Conservation (phyloP, 1,140 invertebrate genomes). For the Sipha flava region DNA sequence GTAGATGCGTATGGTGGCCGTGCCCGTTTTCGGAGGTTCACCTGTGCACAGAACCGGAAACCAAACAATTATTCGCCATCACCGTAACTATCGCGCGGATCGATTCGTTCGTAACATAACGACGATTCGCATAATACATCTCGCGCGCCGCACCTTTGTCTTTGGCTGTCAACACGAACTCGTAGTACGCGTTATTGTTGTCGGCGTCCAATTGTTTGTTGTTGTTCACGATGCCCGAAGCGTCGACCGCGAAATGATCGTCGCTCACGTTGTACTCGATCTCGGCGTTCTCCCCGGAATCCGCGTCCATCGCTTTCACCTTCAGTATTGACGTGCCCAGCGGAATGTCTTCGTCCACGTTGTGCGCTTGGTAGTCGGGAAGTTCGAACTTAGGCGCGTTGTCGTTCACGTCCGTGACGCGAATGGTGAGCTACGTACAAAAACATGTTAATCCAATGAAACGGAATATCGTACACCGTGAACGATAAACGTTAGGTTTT, state of each 20-base stretch:
- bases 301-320: slow-evolving; percentile 86
- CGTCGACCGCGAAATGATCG: slow-evolving; percentile 86
- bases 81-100: too few species aligned
- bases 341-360: slow-evolving; percentile 87
- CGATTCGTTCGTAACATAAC: too few species aligned
- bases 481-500: too few species aligned
- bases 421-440: slow-evolving; percentile 63
- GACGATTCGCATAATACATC: too few species aligned
- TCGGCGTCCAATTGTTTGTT: slow-evolving; percentile 89
- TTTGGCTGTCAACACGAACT: slow-evolving; percentile 83
- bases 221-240: slow-evolving; percentile 82
- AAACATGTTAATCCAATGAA: slow-evolving; percentile 40
- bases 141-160: slow-evolving; percentile 76
- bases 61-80: too few species aligned
- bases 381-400: slow-evolving; percentile 90
- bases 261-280: slow-evolving; percentile 87
- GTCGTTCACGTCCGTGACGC: slow-evolving; percentile 90
- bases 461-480: too few species aligned
- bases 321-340: slow-evolving; percentile 81
- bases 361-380: slow-evolving; percentile 90
- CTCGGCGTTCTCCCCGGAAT: slow-evolving; percentile 86
- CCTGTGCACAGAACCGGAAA: slow-evolving; percentile 45
- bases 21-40: slow-evolving; percentile 81
- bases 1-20: slow-evolving; percentile 84
- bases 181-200: slow-evolving; percentile 93